Base-by-base conservation (phyloP, 1,140 invertebrate genomes). In the Bombyx mori region DNA sequence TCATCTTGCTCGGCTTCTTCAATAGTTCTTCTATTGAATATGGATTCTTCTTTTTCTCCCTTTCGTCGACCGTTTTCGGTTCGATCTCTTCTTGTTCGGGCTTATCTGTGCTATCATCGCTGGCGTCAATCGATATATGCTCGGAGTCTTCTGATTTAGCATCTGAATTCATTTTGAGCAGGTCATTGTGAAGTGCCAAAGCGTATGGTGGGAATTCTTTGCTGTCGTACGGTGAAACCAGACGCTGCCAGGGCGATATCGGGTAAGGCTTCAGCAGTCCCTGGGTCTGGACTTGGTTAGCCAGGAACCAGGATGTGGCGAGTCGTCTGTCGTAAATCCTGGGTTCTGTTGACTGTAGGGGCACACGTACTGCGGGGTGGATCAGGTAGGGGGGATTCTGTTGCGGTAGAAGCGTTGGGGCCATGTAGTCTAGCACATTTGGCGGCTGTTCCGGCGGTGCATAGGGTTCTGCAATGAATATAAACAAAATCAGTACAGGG, bases 1-100 rank as follows among this genome's bases (percentile, higher is more conserved):
- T 35, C 52, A 88, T 82, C 65, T 91, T 92, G 57, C 92, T 91
- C 7, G 93, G 93, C 62, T 95, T 95, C 69, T 95, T 96, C 5
- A 96, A 71, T 6, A 96, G 73, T 73, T 96, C 95, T 73, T 96
- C 95, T 69, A 96, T 96, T 0, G 94, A 95, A 73, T 96, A 96
- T 0, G 94, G 94, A 81, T 95, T 96, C 52, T 91, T 91, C 77
- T 94, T 95, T 66, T 91, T 92, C 57, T 86, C 88, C 64, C 79
- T 84, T 44, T 71, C 72, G 4, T 62, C 73, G 6, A 74, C 68
- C 43, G 66, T 69, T 68, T 75, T 80, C 54, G 68, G 64, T 35
- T 85, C 76, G 58, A 88, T 88, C 9, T 91, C 91, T 26, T 91
- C 90, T 22, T 88, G 78, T 49, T 91, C 91, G 42, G 90, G 90